Evolutionary conservation across 2,888 invertebrate genomes (phyloP), one percentile per base, ranked within the genome.

Genomic region (Chrysolina haemoptera): DNA sequence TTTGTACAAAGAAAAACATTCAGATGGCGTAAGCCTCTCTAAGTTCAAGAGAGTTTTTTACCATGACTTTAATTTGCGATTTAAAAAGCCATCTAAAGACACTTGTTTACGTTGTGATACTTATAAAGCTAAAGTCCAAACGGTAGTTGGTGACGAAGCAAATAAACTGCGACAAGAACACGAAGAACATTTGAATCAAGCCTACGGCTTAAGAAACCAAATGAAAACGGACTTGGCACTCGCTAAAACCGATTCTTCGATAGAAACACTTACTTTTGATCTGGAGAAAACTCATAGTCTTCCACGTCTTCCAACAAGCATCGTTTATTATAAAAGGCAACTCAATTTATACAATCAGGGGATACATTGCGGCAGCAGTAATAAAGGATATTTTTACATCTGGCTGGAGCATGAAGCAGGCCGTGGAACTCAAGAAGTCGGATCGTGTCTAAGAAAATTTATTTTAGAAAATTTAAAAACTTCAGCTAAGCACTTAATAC

Each of bases 181-280:
- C 22, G 12, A 48, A 64, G 64, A 64, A 64, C 74, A 74, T 27
- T 62, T 71, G 55, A 20, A 68, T 16, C 62, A 69, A 62, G 69
- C 69, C n/a, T 62, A 18, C 12, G 14, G 12, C 40, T 62, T 69
- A 11, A 55, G 69, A 48, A 22, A 62, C 40, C 62, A 69, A 41
- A 41, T 69, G 40, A 69, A 41, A 55, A 12, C 12, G 22, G 46
- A 69, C 62, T 55, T 62, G 16, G 22, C 41, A 10, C 59, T 69
- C 16, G 62, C 69, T 46, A 55, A 69, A 69, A 55, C 16, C 16
- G 69, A 69, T 62, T 16, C 55, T 27, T 35, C 62, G 16, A 22
- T 69, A 22, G 62, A 69, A 46, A 69, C 69, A 41, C 66, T 66
- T 2, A 66, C 50, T 18, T 66, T 66, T 66, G 66, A 66, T 48